Evolutionary conservation across 2,888 invertebrate genomes (phyloP).

Genomic region (Limenitis camilla): DNA sequence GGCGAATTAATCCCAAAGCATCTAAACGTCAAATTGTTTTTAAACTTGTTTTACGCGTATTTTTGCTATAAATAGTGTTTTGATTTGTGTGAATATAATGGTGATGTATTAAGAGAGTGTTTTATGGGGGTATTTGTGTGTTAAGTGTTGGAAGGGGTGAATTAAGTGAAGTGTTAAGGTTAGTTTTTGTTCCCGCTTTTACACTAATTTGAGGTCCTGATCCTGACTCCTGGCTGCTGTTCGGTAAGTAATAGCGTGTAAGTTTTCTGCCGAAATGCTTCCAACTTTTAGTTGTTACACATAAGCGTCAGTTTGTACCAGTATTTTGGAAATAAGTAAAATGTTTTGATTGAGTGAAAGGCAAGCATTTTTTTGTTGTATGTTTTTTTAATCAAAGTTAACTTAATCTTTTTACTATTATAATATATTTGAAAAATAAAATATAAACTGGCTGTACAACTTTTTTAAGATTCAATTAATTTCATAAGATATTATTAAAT

Average conservation of each 20-base stretch:
- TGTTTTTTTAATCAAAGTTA: constrained; percentile 2
- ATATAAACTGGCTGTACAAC: not conserved
- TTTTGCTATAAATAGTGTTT: constrained; percentile 31
- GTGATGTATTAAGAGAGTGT: not conserved
- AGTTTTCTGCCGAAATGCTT: constrained; percentile 51
- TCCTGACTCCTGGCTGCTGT: constrained; percentile 48
- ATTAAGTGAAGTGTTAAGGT: constrained; percentile 55
- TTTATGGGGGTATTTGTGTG: constrained; percentile 11
- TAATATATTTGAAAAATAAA: not conserved
- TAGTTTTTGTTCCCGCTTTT: constrained; percentile 70
- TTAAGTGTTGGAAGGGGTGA: constrained; percentile 23
- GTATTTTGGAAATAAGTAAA: constrained; percentile 1
- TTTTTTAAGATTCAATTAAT: not conserved
- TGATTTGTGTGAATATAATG: constrained; percentile 12
- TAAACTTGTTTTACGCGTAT: constrained; percentile 46
- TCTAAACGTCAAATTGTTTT: constrained; percentile 59
- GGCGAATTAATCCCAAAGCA: constrained; percentile 37
- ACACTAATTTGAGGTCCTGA: constrained; percentile 36
- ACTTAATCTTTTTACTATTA: not conserved
- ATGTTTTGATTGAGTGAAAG: constrained; percentile 24
- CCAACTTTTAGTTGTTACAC: constrained; percentile 34
- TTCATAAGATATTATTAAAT: not conserved
- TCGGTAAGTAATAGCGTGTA: constrained; percentile 68
- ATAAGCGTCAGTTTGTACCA: not conserved
- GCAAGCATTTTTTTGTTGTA: constrained; percentile 20